phyloP scores from a whole-genome alignment of 2,113 vertebrate species.

The Pyrgilauda ruficollis region DNA sequence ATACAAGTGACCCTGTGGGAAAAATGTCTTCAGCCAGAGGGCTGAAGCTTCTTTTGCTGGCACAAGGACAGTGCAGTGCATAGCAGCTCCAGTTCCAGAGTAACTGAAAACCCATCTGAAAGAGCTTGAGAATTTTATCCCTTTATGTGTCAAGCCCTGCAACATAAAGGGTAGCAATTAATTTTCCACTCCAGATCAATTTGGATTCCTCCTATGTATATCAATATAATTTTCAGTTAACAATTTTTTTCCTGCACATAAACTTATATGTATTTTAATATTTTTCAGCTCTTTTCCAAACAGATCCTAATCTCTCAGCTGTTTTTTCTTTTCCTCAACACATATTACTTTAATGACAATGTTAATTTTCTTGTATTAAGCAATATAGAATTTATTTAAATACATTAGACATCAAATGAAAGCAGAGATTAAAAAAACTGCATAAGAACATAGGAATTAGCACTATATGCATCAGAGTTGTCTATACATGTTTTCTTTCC shows the following conservation, averaged over 20 bases:
- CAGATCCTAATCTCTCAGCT: not conserved
- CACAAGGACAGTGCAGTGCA: not conserved
- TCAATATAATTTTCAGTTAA: not conserved
- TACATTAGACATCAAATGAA: not conserved
- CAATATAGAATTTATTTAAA: not conserved
- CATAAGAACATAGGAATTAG: not conserved
- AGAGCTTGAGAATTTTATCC: not conserved
- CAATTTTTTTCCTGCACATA: not conserved
- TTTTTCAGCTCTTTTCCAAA: not conserved
- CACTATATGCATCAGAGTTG: not conserved
- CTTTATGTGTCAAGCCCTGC: not conserved
- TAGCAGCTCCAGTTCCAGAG: not conserved
- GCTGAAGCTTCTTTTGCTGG: not conserved
- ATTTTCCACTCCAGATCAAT: not conserved
- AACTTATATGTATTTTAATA: not conserved
- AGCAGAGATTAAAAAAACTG: not conserved
- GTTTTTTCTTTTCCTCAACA: not conserved
- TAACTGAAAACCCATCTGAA: not conserved
- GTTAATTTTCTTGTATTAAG: not conserved
- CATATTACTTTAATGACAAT: not conserved
- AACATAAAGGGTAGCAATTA: not conserved
- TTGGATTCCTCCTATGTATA: not conserved
- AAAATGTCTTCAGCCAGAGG: not conserved
- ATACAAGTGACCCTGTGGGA: not conserved
- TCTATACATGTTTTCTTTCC: not conserved